Evolutionary conservation across 2,113 vertebrate species (phyloP).

Genomic region (Arvicanthis niloticus): DNA sequence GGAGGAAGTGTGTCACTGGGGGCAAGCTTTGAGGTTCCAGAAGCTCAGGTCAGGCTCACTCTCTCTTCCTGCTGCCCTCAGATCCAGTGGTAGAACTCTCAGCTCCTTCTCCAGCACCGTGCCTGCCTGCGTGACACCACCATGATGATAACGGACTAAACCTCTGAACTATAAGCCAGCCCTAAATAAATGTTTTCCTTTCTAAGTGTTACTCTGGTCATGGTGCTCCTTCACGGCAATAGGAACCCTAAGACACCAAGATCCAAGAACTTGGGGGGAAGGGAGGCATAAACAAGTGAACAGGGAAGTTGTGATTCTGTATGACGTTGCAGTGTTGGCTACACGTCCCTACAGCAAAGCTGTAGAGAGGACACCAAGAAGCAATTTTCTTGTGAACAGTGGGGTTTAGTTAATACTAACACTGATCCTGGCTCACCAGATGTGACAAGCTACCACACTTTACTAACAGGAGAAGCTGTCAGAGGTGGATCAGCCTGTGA

Average conservation of each 20-base stretch:
- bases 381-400: accelerated
- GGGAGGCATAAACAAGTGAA: accelerated
- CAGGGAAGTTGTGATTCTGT: not conserved
- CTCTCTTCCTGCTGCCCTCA: not conserved
- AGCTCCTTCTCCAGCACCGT: not conserved
- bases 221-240: not conserved
- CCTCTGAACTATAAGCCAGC: not conserved
- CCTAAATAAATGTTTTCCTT: not conserved
- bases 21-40: not conserved
- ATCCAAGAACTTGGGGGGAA: not conserved
- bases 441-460: not conserved
- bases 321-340: accelerated
- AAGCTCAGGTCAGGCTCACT: not conserved
- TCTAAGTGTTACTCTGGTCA: not conserved
- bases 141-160: not conserved
- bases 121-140: not conserved
- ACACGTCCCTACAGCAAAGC: not conserved
- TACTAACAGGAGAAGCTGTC: accelerated
- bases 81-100: not conserved
- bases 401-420: not conserved
- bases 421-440: not conserved
- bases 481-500: too few species aligned
- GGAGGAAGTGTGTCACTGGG: not conserved
- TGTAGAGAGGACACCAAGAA: not conserved
- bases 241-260: not conserved